Conservation (phyloP, 2,888 invertebrate species). For the Pyrocoelia pectoralis region DNA sequence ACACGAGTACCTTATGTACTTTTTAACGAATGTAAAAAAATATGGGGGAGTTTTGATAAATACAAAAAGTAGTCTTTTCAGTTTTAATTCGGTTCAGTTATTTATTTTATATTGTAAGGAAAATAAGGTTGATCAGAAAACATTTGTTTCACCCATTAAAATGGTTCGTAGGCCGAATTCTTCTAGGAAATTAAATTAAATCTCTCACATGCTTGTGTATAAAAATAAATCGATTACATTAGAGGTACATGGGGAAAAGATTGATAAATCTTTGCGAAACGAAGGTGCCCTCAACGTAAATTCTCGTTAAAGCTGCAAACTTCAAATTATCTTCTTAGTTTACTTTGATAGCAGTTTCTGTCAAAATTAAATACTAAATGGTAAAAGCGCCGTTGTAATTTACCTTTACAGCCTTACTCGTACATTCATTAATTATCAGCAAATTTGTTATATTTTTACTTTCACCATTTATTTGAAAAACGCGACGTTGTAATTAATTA, state of each 20-base stretch:
- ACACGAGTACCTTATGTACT: neutral
- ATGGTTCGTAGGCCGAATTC: no score
- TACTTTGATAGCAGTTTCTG: neutral
- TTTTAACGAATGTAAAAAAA: neutral
- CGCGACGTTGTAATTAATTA: neutral
- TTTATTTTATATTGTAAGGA: no score
- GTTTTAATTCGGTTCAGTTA: no score
- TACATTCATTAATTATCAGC: neutral
- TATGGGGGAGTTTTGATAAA: no score
- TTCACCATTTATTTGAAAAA: neutral
- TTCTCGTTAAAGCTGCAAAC: neutral
- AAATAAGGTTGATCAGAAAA: no score
- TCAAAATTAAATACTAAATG: neutral
- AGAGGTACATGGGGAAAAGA: no score
- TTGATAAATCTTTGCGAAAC: no score
- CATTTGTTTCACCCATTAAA: no score
- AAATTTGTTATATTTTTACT: neutral
- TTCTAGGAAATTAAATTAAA: no score
- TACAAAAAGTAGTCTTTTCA: no score
- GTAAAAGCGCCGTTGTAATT: neutral
- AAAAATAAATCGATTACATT: no score
- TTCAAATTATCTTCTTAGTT: neutral
- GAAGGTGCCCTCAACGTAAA: neutral
- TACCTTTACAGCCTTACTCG: neutral
- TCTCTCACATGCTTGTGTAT: no score